These are phyloP conservation scores for Coranthus polyacanthus DNA, from an alignment of 2,797 vertebrate genomes.

Conservation along the genomic window DNA sequence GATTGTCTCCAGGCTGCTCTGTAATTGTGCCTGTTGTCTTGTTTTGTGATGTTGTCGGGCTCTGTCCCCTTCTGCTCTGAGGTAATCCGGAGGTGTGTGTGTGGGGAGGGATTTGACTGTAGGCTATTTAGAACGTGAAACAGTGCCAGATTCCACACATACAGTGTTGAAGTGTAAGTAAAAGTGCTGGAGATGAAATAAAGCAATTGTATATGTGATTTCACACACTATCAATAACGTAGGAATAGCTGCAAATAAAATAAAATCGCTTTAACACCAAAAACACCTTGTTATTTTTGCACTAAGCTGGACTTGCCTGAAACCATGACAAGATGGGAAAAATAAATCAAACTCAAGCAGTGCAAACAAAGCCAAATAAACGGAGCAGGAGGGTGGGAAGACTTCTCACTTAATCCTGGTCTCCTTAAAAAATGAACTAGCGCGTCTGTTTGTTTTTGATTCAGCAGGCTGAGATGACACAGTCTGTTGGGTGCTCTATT, in stretches of 20 bases:
- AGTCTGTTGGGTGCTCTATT: slow-evolving; percentile 87
- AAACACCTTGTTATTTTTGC: neutral
- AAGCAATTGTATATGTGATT: slow-evolving; percentile 27
- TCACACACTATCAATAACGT: neutral
- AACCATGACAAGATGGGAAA: slow-evolving; percentile 38
- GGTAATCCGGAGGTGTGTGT: slow-evolving; percentile 66
- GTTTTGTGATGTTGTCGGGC: slow-evolving; percentile 77
- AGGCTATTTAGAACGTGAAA: slow-evolving; percentile 48
- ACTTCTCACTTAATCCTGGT: slow-evolving; percentile 58
- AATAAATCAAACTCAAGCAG: slow-evolving; percentile 66
- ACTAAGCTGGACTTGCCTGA: neutral
- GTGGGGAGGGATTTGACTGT: slow-evolving; percentile 36
- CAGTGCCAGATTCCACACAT: slow-evolving; percentile 39
- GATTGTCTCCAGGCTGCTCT: slow-evolving; percentile 84
- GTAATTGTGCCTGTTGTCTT: slow-evolving; percentile 84
- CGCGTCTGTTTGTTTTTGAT: slow-evolving; percentile 86
- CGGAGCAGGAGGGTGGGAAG: slow-evolving; percentile 52
- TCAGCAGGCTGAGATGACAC: slow-evolving; percentile 84
- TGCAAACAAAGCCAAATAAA: slow-evolving; percentile 66
- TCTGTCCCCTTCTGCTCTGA: slow-evolving; percentile 59
- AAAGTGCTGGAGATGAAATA: slow-evolving; percentile 37
- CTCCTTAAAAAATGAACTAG: slow-evolving; percentile 65
- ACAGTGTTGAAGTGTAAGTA: slow-evolving; percentile 28
- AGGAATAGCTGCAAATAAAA: no score
- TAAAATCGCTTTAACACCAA: no score